Evolutionary conservation across 2,113 vertebrate genomes (phyloP).

Genomic region (Ictalurus punctatus): DNA sequence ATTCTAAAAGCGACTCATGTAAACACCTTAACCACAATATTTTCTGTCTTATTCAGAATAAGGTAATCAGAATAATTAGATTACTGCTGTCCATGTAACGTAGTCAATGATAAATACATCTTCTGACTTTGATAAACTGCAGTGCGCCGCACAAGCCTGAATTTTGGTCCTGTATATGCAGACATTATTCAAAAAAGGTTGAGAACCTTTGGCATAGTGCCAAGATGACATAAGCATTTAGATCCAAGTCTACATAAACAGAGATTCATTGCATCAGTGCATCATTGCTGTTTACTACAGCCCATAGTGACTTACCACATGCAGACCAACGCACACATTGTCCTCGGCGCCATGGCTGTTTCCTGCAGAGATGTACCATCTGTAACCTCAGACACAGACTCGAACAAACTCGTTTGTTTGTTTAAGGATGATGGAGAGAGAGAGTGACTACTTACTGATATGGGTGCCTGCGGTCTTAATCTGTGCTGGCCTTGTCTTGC

Average conservation of each 20-base stretch:
- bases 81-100: no score
- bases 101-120: no score
- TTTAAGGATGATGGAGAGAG: slow-evolving; percentile 63
- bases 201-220: neutral
- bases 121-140: neutral
- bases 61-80: no score
- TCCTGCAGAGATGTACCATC: slow-evolving; percentile 26
- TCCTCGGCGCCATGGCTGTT: neutral
- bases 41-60: no score
- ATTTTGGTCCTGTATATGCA: neutral
- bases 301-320: neutral
- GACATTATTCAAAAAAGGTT: neutral
- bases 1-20: no score
- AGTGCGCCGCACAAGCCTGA: neutral
- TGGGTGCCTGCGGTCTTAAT: slow-evolving; percentile 39
- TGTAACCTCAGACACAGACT: slow-evolving; percentile 25
- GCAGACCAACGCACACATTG: neutral
- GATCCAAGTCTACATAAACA: neutral
- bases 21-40: no score
- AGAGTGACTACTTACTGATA: slow-evolving; percentile 61
- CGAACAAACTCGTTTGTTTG: slow-evolving; percentile 7
- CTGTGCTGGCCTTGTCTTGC: slow-evolving; percentile 48
- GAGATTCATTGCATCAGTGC: neutral
- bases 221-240: neutral
- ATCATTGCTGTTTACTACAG: neutral